Conservation (phyloP, 2,888 invertebrate genomes). For the Lysandra coridon region DNA sequence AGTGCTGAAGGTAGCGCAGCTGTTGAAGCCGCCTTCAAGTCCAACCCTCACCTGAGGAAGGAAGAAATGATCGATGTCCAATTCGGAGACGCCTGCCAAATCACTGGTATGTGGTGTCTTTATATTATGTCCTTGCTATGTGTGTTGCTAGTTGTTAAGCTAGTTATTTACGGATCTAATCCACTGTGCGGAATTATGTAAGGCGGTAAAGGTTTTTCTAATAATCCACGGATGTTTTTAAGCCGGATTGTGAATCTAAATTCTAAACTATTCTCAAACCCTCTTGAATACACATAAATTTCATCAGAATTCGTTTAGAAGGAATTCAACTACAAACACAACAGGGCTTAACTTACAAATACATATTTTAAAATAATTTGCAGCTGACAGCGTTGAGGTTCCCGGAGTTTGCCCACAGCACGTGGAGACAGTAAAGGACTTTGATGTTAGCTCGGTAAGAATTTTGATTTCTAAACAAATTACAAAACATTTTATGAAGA, state of each 20-base stretch:
- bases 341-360: not conserved
- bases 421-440: slow-evolving; percentile 16
- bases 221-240: too few species aligned
- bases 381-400: slow-evolving; percentile 24
- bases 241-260: too few species aligned
- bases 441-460: slow-evolving; percentile 20
- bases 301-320: too few species aligned
- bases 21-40: slow-evolving; percentile 10
- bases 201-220: too few species aligned
- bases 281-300: too few species aligned
- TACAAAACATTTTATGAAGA: too few species aligned
- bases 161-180: too few species aligned
- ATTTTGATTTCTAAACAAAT: not conserved
- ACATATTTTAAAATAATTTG: not conserved
- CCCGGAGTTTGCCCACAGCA: slow-evolving; percentile 21
- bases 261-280: too few species aligned
- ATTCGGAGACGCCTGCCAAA: slow-evolving; percentile 11
- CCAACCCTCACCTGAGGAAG: not conserved
- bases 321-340: too few species aligned
- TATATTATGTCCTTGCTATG: too few species aligned
- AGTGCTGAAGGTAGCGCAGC: not conserved
- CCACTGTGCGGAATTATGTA: too few species aligned
- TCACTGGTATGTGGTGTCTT: not conserved
- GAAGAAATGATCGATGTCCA: slow-evolving; percentile 15
- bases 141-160: too few species aligned